Evolutionary conservation across 2,888 invertebrate genomes (phyloP).

Genomic region (Notodonta dromedarius): DNA sequence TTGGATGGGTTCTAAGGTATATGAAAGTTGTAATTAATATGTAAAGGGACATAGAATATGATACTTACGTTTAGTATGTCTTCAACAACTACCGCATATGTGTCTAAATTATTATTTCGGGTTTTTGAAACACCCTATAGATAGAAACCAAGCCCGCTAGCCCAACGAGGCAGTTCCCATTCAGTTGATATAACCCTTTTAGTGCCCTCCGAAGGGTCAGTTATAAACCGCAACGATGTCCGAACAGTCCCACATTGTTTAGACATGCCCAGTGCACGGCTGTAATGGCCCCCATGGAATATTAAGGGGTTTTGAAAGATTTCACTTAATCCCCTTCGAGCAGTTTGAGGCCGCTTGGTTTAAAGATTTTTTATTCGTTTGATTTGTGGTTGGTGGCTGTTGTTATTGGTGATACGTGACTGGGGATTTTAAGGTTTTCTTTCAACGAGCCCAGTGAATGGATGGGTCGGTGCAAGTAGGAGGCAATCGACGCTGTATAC

Average conservation of each 20-base stretch:
- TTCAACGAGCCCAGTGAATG: neutral
- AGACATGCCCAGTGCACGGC: conserved; percentile 28
- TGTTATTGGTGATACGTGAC: neutral
- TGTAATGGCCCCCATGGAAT: conserved; percentile 33
- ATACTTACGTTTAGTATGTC: too few relatives aligned
- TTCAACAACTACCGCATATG: too few relatives aligned
- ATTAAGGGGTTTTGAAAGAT: conserved; percentile 39
- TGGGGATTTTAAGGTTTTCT: neutral
- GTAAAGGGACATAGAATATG: too few relatives aligned
- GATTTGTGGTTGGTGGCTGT: neutral
- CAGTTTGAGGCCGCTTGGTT: conserved; percentile 32
- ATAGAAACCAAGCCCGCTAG: too few relatives aligned
- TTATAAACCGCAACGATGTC: neutral
- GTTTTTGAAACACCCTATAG: too few relatives aligned
- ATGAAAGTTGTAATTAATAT: too few relatives aligned
- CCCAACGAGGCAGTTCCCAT: neutral
- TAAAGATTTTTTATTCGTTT: conserved; percentile 13
- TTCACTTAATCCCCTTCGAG: conserved; percentile 30
- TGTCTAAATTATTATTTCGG: too few relatives aligned
- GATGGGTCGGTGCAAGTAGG: too few relatives aligned
- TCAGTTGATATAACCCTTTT: neutral
- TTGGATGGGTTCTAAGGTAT: too few relatives aligned
- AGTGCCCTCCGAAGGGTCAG: neutral
- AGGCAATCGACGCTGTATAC: too few relatives aligned
- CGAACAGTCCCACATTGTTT: conserved; percentile 29